Evolutionary conservation across 2,797 vertebrate species (phyloP), one percentile per base, ranked within the genome.

Genomic region (Premnoplex brunnescens): DNA sequence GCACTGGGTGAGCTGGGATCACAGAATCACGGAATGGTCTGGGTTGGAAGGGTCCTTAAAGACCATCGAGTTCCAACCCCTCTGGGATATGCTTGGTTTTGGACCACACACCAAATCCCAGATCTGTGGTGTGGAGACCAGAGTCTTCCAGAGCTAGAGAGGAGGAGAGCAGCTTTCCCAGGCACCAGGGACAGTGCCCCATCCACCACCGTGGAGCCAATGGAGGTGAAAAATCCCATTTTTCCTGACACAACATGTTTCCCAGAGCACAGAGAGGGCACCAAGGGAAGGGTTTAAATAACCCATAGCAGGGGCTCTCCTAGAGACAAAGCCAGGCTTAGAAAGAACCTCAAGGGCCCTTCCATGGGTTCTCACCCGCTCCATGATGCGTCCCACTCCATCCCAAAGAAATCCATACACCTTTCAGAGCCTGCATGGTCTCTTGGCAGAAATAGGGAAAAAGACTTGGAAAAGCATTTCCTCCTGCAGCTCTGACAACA

Each of bases 351-450:
- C 49, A 32, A 48, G 43, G 13, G 37, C 32, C 66, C n/a, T 66
- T 24, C 28, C 16, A 2, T 0, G 3, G 27, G 51, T 52, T 30
- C 51, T 30, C 11, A 18, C 20, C 51, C 3, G 0, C 8, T 26
- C 44, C 43, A 0, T 0, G 20, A 20, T 1, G 30, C 55, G 71
- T 28, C 51, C 46, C 6, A 1, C 20, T 36, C 39, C 28, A 51
- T 28, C 49, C 66, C 10, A 0, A 69, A 62, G 36, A 49, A 68
- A 87, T 18, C 19, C 64, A 81, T 14, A 12, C 6, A 1, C 13
- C 16, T 30, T 30, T 10, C 9, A 4, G 64, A 64, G 12, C 17
- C 51, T 30, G 51, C 28, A 2, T 0, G 0, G 4, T 10, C 20
- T 28, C 8, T 0, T 7, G 7, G 68, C 32, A 69, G 24, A 67